These are phyloP conservation scores for Bufo gargarizans DNA, from an alignment of 2,113 vertebrate genomes.

Conservation along the genomic window DNA sequence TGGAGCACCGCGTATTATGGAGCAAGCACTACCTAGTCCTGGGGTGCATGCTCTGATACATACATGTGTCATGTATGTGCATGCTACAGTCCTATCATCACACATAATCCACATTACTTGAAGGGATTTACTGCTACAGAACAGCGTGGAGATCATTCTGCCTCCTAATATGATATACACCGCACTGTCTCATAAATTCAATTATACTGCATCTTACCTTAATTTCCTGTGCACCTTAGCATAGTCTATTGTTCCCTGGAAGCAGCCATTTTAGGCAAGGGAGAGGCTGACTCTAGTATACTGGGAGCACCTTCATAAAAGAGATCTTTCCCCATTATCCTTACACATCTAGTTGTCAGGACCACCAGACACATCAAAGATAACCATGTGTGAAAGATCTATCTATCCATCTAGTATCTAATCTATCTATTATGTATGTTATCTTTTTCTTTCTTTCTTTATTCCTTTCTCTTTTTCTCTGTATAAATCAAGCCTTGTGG, in stretches of 20 bases:
- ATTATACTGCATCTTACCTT: not conserved
- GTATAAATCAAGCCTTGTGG: not conserved
- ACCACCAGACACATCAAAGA: not conserved
- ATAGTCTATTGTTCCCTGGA: not conserved
- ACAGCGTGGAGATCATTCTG: not conserved
- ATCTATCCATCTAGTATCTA: not conserved
- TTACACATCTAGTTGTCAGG: not conserved
- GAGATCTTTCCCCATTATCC: not conserved
- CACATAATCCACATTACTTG: not conserved
- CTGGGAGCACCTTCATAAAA: not conserved
- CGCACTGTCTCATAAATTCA: not conserved
- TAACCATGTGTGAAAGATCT: not conserved
- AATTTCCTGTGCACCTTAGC: not conserved
- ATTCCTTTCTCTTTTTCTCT: not conserved
- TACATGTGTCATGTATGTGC: constrained; percentile 12
- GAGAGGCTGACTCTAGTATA: not conserved
- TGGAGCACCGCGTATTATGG: not conserved
- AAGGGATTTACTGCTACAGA: not conserved
- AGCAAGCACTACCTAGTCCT: constrained; percentile 1
- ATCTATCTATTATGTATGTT: not conserved
- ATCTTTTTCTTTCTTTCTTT: not conserved
- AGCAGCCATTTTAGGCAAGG: constrained; percentile 4
- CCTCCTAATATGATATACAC: not conserved
- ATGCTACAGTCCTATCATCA: not conserved
- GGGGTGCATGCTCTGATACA: not conserved